Base-by-base conservation (phyloP, 2,797 vertebrate genomes). In the Muscicapa striata region DNA sequence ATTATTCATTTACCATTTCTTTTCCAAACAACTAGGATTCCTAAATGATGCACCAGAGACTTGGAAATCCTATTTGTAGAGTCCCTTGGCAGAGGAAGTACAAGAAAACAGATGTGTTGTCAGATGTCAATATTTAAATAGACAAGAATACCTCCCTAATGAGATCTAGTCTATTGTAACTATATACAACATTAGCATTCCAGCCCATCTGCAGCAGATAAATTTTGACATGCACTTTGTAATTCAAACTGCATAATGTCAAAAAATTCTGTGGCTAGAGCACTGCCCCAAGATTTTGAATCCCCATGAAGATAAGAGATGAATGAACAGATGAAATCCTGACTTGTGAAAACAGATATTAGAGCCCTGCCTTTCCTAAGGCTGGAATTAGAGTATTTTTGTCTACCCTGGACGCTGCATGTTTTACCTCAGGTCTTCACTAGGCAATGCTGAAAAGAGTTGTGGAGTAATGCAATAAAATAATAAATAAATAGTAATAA, bases 21-120 rank as follows among this genome's bases (percentile, higher is more conserved):
- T 88, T 95, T 90, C 52, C 74, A 84, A 91, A 92, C 58, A 89
- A 67, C n/a, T 48, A 61, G 68, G 55, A 84, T 76, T 89, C 79
- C 85, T 66, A 91, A 94, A 92, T 51, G 45, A 76, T 88, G 73
- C 83, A 92, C 73, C 40, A 86, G 94, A 92, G 79, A 70, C 76
- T 86, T 86, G 36, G 64, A 93, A 87, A 90, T 82, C 58, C 87
- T 90, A 83, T 87, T 96, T 81, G 76, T 15, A 84, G 45, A 84
- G 73, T 86, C 89, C 55, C 45, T 88, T 90, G 62, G 89, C 73
- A 93, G 80, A 84, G 52, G 48, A 87, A 90, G 63, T 54, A 84
- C 45, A 91, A 78, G 84, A 43, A 92, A 95, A 92, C 75, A 96
- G 84, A 94, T 95, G 79, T 86, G 77, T 76, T 90, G 67, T 52